Conservation (phyloP, 2,113 vertebrate genomes). For the Hemichromis elongatus region DNA sequence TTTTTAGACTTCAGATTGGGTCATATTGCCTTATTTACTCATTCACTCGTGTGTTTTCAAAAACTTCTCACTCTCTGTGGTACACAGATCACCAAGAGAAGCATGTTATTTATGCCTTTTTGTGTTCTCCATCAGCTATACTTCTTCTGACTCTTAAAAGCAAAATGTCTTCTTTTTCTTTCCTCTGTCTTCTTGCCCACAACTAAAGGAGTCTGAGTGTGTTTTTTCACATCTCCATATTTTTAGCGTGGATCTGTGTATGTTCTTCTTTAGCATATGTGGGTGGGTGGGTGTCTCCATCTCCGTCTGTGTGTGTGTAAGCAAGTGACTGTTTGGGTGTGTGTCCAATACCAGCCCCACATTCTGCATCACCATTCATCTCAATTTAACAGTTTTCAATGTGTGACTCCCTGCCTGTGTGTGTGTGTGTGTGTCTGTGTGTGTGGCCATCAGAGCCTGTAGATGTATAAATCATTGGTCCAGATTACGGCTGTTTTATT, state of each 20-base stretch:
- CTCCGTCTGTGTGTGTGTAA: neutral
- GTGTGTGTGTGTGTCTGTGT: slow-evolving; percentile 46
- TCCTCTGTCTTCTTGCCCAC: neutral
- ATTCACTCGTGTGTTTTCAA: neutral
- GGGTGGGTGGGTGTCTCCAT: slow-evolving; percentile 19
- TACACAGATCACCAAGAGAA: neutral
- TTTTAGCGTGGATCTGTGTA: slow-evolving; percentile 25
- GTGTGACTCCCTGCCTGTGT: slow-evolving; percentile 44
- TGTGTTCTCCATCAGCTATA: neutral
- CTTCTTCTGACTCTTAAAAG: neutral
- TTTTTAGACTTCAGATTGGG: neutral
- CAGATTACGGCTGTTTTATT: slow-evolving; percentile 79
- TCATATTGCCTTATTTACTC: neutral
- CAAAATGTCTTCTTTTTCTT: neutral
- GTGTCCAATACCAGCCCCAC: slow-evolving; percentile 23
- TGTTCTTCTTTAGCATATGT: slow-evolving; percentile 31
- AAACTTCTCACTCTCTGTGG: neutral
- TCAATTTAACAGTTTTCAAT: slow-evolving; percentile 71
- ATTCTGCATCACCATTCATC: slow-evolving; percentile 72
- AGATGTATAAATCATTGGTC: slow-evolving; percentile 77
- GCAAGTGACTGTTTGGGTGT: slow-evolving; percentile 45
- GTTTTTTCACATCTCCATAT: slow-evolving; percentile 33
- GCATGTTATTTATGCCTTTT: neutral
- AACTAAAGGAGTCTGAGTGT: neutral
- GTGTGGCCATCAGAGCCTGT: slow-evolving; percentile 64